These are phyloP conservation scores for Amphiprion clarkii DNA, from an alignment of 2,797 vertebrate genomes.

Conservation along the genomic window DNA sequence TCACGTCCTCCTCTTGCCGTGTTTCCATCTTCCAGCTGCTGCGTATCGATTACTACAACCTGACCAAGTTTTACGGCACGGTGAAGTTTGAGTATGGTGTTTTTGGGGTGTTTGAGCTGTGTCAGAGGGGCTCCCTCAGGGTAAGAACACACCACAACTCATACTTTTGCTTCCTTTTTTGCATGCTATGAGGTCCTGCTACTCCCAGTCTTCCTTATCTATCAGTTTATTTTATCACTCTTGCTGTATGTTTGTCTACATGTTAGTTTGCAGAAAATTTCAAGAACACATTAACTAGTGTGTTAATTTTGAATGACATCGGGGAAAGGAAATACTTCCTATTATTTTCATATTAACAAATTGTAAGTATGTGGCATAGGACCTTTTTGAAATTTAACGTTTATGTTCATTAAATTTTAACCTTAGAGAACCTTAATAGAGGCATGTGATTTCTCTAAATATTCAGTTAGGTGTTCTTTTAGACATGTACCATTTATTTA, in stretches of 20 bases:
- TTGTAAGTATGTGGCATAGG: no score
- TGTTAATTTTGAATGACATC: no score
- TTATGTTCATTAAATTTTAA: background rate
- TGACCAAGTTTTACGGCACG: conserved; percentile 98
- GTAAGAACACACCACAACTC: conserved; percentile 79
- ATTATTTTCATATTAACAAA: no score
- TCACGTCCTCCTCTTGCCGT: background rate
- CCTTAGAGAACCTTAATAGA: background rate
- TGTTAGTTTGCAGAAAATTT: background rate
- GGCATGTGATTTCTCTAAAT: no score
- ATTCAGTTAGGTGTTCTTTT: background rate
- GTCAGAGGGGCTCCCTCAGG: conserved; percentile 95
- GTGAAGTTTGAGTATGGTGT: conserved; percentile 92
- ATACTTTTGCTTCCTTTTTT: no score
- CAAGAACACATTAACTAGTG: background rate
- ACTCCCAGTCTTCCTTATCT: background rate
- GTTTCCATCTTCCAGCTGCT: conserved; percentile 85
- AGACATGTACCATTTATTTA: background rate
- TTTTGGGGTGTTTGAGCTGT: conserved; percentile 94
- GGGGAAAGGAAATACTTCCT: no score
- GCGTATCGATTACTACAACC: conserved; percentile 95
- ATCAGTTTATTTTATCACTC: background rate
- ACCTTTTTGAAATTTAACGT: background rate
- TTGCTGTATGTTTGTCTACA: background rate
- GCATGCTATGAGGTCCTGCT: background rate